phyloP scores from a whole-genome alignment of 1,140 invertebrate species.

The Pogonomyrmex californicus region DNA sequence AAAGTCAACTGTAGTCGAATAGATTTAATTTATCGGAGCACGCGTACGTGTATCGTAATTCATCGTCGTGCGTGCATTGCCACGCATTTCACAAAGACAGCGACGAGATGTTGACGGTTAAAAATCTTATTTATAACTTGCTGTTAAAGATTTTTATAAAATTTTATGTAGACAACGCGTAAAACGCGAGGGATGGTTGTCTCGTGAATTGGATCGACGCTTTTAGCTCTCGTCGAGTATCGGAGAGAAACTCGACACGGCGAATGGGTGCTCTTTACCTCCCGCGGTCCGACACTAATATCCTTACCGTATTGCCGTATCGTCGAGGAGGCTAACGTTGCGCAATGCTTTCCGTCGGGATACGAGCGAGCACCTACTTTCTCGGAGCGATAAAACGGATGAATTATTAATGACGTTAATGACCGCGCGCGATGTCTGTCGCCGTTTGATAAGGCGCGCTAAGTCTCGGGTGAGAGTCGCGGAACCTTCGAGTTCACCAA shows the following conservation, averaged over 20 bases:
- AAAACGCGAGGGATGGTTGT: conserved; percentile 33
- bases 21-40: conserved; percentile 35
- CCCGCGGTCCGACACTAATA: conserved; percentile 52
- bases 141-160: conserved; percentile 5
- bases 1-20: conserved; percentile 10
- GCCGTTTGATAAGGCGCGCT: conserved; percentile 50
- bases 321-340: conserved; percentile 46
- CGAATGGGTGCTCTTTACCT: conserved; percentile 59
- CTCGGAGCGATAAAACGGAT: conserved; percentile 62
- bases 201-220: conserved; percentile 56
- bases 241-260: conserved; percentile 55
- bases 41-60: conserved; percentile 63
- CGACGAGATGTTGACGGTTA: background rate
- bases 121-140: background rate
- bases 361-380: conserved; percentile 57
- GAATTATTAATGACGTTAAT: conserved; percentile 65
- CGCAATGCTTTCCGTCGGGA: conserved; percentile 51
- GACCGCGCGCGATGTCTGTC: conserved; percentile 56
- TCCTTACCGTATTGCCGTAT: conserved; percentile 51
- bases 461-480: conserved; percentile 19
- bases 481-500: background rate
- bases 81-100: background rate
- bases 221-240: conserved; percentile 21
- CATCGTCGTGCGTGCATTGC: conserved; percentile 40
- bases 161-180: background rate